phyloP scores from a whole-genome alignment of 2,888 invertebrate genomes.

The Diachrysia chrysitis region DNA sequence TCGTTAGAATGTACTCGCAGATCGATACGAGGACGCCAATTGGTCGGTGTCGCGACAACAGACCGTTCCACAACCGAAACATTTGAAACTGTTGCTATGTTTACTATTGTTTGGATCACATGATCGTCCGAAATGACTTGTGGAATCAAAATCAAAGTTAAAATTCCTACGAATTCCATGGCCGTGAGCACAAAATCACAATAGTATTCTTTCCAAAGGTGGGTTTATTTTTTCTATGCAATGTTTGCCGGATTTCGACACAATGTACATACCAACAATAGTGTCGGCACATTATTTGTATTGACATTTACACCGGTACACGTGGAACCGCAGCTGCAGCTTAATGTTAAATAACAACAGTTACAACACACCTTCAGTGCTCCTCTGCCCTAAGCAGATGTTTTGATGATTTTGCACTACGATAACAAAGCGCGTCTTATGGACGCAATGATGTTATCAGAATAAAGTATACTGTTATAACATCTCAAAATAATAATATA shows the following conservation, averaged over 20 bases:
- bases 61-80: slow-evolving; percentile 68
- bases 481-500: not conserved
- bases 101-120: slow-evolving; percentile 48
- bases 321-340: slow-evolving; percentile 75
- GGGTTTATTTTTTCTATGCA: slow-evolving; percentile 58
- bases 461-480: slow-evolving; percentile 13
- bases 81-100: slow-evolving; percentile 70
- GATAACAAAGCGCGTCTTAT: slow-evolving; percentile 38
- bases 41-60: slow-evolving; percentile 73
- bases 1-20: slow-evolving; percentile 67
- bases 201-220: slow-evolving; percentile 35
- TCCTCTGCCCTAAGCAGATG: slow-evolving; percentile 54
- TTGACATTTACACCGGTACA: slow-evolving; percentile 56
- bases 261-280: slow-evolving; percentile 67
- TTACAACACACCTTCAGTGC: slow-evolving; percentile 49
- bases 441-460: slow-evolving; percentile 31
- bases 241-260: slow-evolving; percentile 66
- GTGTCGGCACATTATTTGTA: slow-evolving; percentile 63
- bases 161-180: slow-evolving; percentile 24
- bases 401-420: slow-evolving; percentile 47
- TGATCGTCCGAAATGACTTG: slow-evolving; percentile 14
- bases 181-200: slow-evolving; percentile 31
- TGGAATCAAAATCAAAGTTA: slow-evolving; percentile 23
- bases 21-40: slow-evolving; percentile 85
- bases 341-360: slow-evolving; percentile 55